Conservation (phyloP, 2,113 vertebrate genomes). For the Peromyscus leucopus region DNA sequence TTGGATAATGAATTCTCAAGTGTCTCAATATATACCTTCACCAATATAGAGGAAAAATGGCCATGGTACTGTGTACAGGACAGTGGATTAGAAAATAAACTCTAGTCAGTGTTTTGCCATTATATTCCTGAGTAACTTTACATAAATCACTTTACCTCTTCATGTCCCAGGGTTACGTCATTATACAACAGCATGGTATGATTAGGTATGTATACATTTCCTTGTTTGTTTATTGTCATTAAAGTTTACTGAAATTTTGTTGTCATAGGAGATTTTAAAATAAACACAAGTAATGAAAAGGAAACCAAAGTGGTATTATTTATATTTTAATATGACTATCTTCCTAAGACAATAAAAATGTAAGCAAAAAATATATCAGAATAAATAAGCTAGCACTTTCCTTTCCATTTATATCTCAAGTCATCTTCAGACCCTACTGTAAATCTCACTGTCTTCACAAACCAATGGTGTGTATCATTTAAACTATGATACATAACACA, state of each 20-base stretch:
- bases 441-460: not conserved
- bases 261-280: not conserved
- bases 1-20: conserved; percentile 18
- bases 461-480: not conserved
- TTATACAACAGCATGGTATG: conserved; percentile 9
- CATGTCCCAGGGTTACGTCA: not conserved
- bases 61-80: not conserved
- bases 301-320: not conserved
- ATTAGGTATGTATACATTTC: not conserved
- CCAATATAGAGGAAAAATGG: not conserved
- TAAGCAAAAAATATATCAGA: not conserved
- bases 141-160: not conserved
- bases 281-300: not conserved
- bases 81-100: not conserved
- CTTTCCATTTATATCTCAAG: not conserved
- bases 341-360: not conserved
- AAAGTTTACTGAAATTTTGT: not conserved
- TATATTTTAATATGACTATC: not conserved
- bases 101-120: not conserved
- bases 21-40: not conserved
- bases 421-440: not conserved
- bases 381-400: not conserved
- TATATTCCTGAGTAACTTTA: conserved; percentile 27
- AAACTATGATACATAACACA: not conserved
- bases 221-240: not conserved